These are phyloP conservation scores for Xestia rhomboidea DNA, from an alignment of 2,888 invertebrate species.

Conservation along the genomic window DNA sequence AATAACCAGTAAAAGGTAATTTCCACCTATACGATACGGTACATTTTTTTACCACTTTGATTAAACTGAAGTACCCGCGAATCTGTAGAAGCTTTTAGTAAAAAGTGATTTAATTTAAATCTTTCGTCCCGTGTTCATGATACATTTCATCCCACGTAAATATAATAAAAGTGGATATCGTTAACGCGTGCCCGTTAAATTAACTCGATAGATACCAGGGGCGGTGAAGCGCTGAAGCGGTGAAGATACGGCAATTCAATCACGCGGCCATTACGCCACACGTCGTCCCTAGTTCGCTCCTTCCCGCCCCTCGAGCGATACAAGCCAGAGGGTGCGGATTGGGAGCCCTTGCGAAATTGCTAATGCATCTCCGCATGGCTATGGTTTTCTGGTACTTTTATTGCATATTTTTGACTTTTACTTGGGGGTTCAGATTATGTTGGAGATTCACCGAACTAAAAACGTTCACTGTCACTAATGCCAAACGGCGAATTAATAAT, in stretches of 20 bases:
- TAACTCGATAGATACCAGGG: constrained; percentile 83
- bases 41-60: background rate
- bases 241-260: constrained; percentile 85
- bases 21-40: background rate
- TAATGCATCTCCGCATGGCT: constrained; percentile 74
- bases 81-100: constrained; percentile 10
- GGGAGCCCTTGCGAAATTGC: constrained; percentile 77
- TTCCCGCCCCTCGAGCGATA: constrained; percentile 64
- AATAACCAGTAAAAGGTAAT: background rate
- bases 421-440: background rate
- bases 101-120: constrained; percentile 20
- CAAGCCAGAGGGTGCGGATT: constrained; percentile 63
- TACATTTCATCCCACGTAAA: constrained; percentile 34
- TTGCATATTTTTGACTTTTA: constrained; percentile 76
- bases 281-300: constrained; percentile 72
- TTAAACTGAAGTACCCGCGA: background rate
- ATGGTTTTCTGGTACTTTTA: constrained; percentile 81
- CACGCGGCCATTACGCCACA: constrained; percentile 82
- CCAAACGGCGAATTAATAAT: background rate
- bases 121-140: background rate
- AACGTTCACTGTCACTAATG: background rate
- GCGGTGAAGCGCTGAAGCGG: constrained; percentile 78
- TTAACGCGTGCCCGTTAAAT: constrained; percentile 75
- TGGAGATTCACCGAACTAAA: background rate
- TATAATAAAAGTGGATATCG: constrained; percentile 59